phyloP scores from a whole-genome alignment of 2,113 vertebrate species.

The Sorex fumeus region DNA sequence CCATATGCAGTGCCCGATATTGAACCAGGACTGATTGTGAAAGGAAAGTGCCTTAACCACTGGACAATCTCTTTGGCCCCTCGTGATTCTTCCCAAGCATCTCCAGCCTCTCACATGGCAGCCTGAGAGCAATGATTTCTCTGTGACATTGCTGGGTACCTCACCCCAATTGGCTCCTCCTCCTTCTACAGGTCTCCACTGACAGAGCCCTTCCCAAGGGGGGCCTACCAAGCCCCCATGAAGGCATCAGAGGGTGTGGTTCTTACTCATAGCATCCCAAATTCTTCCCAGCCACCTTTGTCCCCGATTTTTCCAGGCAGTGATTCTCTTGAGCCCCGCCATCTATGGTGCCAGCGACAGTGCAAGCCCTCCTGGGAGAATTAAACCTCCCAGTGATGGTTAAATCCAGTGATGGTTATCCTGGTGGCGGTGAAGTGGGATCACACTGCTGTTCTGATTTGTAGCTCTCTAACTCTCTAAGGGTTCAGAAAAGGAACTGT shows the following conservation, averaged over 20 bases:
- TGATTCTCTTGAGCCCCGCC: constrained; percentile 55
- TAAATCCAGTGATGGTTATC: neutral
- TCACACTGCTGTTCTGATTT: neutral
- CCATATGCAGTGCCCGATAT: no score
- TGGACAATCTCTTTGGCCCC: no score
- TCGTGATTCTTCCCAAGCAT: neutral
- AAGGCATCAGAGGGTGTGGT: neutral
- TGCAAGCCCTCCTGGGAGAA: constrained; percentile 55
- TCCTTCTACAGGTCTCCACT: neutral
- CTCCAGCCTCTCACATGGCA: neutral
- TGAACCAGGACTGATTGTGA: no score
- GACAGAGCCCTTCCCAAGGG: neutral
- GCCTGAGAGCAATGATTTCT: neutral
- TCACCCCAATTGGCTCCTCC: neutral
- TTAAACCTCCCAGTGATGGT: no score
- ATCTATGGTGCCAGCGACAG: constrained; percentile 10
- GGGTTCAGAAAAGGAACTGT: no score
- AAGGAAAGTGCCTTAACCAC: no score
- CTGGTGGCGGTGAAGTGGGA: neutral
- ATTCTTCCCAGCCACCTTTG: constrained; percentile 36
- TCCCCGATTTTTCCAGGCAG: constrained; percentile 52
- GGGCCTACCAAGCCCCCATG: neutral
- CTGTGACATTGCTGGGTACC: neutral
- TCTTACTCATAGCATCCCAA: neutral
- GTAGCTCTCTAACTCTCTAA: neutral